Evolutionary conservation across 1,140 invertebrate species (phyloP).

Genomic region (Sitodiplosis mosellana): DNA sequence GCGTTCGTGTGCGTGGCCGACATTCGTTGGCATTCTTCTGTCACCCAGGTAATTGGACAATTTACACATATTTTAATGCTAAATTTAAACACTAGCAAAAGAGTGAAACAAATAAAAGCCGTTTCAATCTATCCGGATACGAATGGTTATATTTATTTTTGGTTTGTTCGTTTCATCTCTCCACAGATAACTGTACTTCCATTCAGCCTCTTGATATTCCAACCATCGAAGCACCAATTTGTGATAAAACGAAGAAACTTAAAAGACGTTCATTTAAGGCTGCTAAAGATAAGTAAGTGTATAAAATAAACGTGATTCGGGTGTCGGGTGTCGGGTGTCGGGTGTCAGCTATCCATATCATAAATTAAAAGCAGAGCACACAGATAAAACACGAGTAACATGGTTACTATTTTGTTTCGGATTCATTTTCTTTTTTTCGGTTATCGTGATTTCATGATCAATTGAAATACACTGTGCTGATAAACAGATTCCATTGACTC

Average conservation of each 20-base stretch:
- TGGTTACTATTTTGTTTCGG: no score
- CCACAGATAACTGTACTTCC: slow-evolving; percentile 29
- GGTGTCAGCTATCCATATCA: no score
- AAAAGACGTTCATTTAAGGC: slow-evolving; percentile 26
- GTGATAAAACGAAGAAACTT: slow-evolving; percentile 27
- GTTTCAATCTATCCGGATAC: no score
- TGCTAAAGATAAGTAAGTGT: slow-evolving; percentile 21
- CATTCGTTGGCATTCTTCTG: slow-evolving; percentile 61
- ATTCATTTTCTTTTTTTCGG: no score
- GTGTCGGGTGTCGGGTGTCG: not conserved
- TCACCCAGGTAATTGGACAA: slow-evolving; percentile 43
- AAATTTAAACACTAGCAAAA: not conserved
- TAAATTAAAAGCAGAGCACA: not conserved
- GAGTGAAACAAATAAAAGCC: not conserved
- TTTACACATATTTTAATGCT: slow-evolving; percentile 4
- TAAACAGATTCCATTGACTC: slow-evolving; percentile 1
- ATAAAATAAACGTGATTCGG: not conserved
- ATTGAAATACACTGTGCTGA: no score
- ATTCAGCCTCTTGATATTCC: slow-evolving; percentile 29
- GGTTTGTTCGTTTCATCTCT: not conserved
- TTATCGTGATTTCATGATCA: no score
- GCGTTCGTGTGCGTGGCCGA: slow-evolving; percentile 34
- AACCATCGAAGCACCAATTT: slow-evolving; percentile 20
- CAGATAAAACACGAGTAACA: no score
- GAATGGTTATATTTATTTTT: not conserved